These are phyloP conservation scores for Lathamus discolor DNA, from an alignment of 2,113 vertebrate species.

Conservation along the genomic window DNA sequence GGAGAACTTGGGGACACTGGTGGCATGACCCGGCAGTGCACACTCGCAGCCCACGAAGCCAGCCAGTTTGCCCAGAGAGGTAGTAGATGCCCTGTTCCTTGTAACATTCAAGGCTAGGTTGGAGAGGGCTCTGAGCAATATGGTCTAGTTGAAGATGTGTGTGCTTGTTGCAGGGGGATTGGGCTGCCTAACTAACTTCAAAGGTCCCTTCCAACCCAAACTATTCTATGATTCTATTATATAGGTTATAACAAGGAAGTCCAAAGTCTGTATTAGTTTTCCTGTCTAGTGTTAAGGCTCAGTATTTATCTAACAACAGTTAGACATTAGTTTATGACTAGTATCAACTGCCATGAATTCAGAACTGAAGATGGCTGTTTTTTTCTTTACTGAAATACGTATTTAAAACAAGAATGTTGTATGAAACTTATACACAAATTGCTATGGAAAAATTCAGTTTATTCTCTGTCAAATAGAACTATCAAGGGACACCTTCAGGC, in stretches of 20 bases:
- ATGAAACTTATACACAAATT: not conserved
- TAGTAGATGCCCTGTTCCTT: not conserved
- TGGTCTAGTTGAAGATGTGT: not conserved
- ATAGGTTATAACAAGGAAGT: not conserved
- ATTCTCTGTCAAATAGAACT: not conserved
- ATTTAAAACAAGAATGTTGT: not conserved
- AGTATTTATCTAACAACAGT: not conserved
- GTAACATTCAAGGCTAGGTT: not conserved
- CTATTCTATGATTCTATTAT: not conserved
- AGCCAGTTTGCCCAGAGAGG: not conserved
- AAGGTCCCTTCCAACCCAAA: not conserved
- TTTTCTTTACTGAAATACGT: not conserved
- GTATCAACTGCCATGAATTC: not conserved
- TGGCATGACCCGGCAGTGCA: not conserved
- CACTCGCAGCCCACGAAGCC: not conserved
- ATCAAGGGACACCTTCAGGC: not conserved
- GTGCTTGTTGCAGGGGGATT: not conserved
- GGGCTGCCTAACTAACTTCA: not conserved
- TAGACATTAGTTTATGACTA: not conserved
- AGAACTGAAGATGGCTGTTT: not conserved
- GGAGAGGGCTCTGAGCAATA: not conserved
- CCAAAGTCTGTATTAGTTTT: not conserved
- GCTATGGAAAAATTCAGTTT: not conserved
- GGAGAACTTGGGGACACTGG: not conserved
- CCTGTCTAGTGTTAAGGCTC: not conserved